Base-by-base conservation (phyloP, 1,140 invertebrate genomes). In the Wasmannia auropunctata region DNA sequence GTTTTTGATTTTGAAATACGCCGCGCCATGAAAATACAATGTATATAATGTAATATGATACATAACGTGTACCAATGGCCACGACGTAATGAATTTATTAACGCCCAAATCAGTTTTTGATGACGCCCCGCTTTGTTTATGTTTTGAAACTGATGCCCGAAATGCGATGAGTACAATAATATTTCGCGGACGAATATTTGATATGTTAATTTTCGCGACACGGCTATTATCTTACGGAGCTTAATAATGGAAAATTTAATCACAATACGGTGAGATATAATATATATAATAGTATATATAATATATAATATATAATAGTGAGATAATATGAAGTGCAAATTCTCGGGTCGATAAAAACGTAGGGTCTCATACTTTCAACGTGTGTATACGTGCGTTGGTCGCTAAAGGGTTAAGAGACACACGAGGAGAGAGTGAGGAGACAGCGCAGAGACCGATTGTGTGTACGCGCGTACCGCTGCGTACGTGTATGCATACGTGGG, bases 41-140 rank as follows among this genome's bases (percentile, higher is more conserved):
- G 67, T 3, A 22, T 3, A 22, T 31, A 28, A 43, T 19, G 51
- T 8, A 25, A 81, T 81, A 81, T 16, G 51, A 58, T 70, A 14
- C 37, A 31, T 54, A 70, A 54, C 49, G 10, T 54, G 14, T 58
- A 58, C 25, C 11, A 43, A 58, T 8, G 65, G 51, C 25, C 79
- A 7, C 19, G 51, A 31, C 34, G 16, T 74, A 74, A 83, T 58
- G 67, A 72, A 74, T 83, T 83, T 74, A 83, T 83, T 80, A 83
- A 83, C 79, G 49, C 37, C 51, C 7, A 81, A 60, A 58, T 83
- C 79, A 70, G 37, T 83, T 83, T 83, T 83, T 74, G 74, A 74
- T 34, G 28, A 19, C 51, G 19, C 51, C 58, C 14, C 28, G 51
- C 67, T 25, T 8, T 11, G 28, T 40, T 83, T 83, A 60, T 43